phyloP scores from a whole-genome alignment of 1,140 invertebrate genomes.

The Homalodisca vitripennis region DNA sequence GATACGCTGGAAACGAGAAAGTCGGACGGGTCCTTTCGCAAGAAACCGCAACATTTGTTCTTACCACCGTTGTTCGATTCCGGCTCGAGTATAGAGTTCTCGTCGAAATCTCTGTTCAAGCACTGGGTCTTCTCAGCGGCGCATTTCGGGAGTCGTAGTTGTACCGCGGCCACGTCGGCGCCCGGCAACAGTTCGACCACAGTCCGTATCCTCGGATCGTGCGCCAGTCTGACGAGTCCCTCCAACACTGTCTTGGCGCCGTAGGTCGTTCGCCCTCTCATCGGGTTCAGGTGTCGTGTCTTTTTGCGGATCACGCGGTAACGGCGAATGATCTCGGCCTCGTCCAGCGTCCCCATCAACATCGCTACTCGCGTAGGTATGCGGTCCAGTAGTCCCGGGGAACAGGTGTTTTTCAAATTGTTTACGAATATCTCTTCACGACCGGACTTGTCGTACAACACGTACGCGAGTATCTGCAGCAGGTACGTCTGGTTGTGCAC shows the following conservation, averaged over 20 bases:
- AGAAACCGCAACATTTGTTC: background rate
- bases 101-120: background rate
- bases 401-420: background rate
- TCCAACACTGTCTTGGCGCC: background rate
- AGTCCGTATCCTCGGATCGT: background rate
- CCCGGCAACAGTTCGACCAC: background rate
- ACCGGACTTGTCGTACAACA: background rate
- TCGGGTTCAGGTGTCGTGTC: background rate
- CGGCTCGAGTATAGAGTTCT: background rate
- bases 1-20: background rate
- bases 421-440: background rate
- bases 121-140: background rate
- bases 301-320: background rate
- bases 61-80: background rate
- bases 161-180: background rate
- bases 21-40: background rate
- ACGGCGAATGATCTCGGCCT: background rate
- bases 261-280: background rate
- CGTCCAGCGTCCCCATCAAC: background rate
- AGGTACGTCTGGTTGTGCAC: constrained; percentile 11
- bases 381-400: background rate
- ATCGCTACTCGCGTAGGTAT: background rate
- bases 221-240: background rate
- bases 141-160: background rate
- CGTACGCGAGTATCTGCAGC: constrained; percentile 12